Evolutionary conservation across 37 sponge, comb jelly and placozoan species (phyloP).

Genomic region (Ianthella basta): DNA sequence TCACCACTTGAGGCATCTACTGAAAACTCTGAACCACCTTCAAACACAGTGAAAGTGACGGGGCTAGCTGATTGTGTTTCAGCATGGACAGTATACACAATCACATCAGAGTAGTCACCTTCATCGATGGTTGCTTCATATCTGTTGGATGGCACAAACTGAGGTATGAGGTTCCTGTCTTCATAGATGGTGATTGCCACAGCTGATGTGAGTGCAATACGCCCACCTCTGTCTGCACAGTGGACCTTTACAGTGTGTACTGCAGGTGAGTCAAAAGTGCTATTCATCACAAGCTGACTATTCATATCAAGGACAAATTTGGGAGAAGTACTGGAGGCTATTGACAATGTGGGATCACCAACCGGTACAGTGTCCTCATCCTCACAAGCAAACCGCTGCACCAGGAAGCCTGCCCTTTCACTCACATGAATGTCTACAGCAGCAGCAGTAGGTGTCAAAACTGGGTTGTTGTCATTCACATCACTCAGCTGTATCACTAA

Average conservation of each 20-base stretch:
- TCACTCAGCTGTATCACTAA: conserved; percentile 41
- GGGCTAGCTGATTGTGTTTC: not conserved
- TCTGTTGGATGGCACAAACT: not conserved
- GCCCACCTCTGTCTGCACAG: not conserved
- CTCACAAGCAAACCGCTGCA: conserved; percentile 54
- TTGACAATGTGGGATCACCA: conserved; percentile 31
- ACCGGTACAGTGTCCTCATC: conserved; percentile 48
- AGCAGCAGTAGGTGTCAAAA: conserved; percentile 33
- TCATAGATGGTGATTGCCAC: conserved; percentile 27
- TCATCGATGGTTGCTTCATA: not conserved
- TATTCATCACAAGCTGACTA: conserved; percentile 50
- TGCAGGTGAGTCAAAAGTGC: not conserved
- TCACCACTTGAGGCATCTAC: not conserved
- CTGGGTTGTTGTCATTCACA: conserved; percentile 59
- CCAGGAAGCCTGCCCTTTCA: conserved; percentile 14
- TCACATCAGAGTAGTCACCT: not conserved
- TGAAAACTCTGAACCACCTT: not conserved
- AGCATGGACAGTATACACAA: not conserved
- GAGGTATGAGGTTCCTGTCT: conserved; percentile 8
- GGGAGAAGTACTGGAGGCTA: conserved; percentile 30
- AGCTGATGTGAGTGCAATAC: not conserved
- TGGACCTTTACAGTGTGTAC: not conserved
- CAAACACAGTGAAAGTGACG: not conserved
- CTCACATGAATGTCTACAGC: conserved; percentile 26
- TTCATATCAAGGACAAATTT: conserved; percentile 41